Base-by-base conservation (phyloP, 2,888 invertebrate genomes). In the Sphaerophoria rueppellii region DNA sequence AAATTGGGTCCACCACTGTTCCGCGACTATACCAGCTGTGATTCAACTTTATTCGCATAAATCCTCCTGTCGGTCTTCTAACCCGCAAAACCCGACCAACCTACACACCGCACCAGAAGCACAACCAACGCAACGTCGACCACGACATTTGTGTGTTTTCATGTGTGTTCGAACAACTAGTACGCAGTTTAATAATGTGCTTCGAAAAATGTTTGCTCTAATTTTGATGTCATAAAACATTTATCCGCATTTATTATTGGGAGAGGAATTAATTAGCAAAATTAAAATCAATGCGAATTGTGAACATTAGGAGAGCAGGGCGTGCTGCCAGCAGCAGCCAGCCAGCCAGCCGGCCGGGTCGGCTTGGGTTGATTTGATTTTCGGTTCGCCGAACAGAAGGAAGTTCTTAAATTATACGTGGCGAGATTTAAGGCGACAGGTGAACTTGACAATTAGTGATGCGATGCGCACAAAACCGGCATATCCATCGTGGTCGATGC, bases 361-460 rank as follows among this genome's bases (percentile, higher is more conserved):
- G 57, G 11, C 37, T 24, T 6, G 35, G 14, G 24, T 32, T 14
- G 69, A 32, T 57, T 34, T 46, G 58, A 37, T 24, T 61, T 50
- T 58, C 54, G 73, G 63, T 77, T 77, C 69, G 81, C 24, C 73
- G 73, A 69, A 54, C 72, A 85, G 76, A 85, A 85, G 85, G 85
- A 85, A 85, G 85, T 85, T 85, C 85, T 72, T 77, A 72, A 85
- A 77, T 81, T 81, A 54, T 67, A 74, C 69, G 46, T 69, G 76
- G 46, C 48, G 73, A 77, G 85, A 85, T 85, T 85, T 85, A 81
- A 85, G 73, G 80, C 85, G 73, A 72, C 85, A 85, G 85, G 81
- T 85, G 85, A 85, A 85, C 85, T 80, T 85, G 85, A 81, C 85
- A 85, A 85, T 81, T 77, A 83, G 83, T 71, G 83, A 83, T 83